These are phyloP conservation scores for Drosophila stalkeri DNA, from an alignment of 2,888 invertebrate genomes.

Conservation along the genomic window DNA sequence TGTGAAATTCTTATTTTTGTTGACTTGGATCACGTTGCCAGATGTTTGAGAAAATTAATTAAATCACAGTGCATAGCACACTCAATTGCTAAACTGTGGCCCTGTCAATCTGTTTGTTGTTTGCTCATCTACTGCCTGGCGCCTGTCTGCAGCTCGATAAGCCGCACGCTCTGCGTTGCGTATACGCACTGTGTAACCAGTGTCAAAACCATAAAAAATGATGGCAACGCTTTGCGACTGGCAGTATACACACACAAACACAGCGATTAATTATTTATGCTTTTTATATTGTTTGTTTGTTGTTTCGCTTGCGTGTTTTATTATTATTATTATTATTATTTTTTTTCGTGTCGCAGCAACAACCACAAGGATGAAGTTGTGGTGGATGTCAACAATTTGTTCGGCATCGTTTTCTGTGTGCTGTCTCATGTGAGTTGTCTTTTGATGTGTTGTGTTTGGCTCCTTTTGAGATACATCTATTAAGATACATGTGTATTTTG, in stretches of 20 bases:
- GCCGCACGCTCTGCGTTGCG: slow-evolving; percentile 32
- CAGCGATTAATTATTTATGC: slow-evolving; percentile 20
- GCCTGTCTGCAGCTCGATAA: slow-evolving; percentile 37
- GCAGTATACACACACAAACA: slow-evolving; percentile 1
- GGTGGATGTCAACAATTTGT: slow-evolving; percentile 16
- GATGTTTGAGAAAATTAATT: slow-evolving; percentile 8
- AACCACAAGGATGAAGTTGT: slow-evolving; percentile 15
- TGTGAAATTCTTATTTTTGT: no score
- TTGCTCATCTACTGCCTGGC: slow-evolving; percentile 16
- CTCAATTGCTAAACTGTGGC: slow-evolving; percentile 9
- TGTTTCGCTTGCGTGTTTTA: slow-evolving; percentile 8
- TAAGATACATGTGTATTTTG: slow-evolving; percentile 35
- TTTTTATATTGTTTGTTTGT: slow-evolving; percentile 26
- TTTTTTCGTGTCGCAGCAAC: slow-evolving; percentile 23
- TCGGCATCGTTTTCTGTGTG: slow-evolving; percentile 14
- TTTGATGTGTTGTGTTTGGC: neutral
- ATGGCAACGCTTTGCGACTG: slow-evolving; percentile 14
- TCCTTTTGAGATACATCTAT: slow-evolving; percentile 21
- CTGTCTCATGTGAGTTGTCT: slow-evolving; percentile 11
- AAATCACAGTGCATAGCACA: neutral
- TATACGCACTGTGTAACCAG: slow-evolving; percentile 44
- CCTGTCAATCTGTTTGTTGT: slow-evolving; percentile 32
- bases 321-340: neutral
- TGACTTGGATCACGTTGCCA: slow-evolving; percentile 10
- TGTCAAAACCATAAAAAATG: slow-evolving; percentile 21